A percentile compares a stretch with the other conserved stretches of the same genome.
Conservation (phyloP, 2,797 vertebrate genomes). For the Spinus pinus region DNA sequence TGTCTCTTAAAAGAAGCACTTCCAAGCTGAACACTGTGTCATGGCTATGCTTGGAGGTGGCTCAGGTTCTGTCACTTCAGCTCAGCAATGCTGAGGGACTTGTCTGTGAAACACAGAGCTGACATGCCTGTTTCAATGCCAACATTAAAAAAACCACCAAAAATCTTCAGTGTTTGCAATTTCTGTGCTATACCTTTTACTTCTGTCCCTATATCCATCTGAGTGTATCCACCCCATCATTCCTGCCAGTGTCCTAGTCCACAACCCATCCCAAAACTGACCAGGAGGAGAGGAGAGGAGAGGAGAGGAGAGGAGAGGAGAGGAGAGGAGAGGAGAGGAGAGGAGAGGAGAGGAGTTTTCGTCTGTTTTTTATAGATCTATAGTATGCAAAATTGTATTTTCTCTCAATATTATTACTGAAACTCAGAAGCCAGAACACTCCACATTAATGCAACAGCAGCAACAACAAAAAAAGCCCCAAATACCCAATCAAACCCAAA, state of each 20-base stretch:
- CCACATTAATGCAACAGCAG: background rate
- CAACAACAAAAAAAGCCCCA: too few relatives aligned
- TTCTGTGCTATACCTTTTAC: background rate
- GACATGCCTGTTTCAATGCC: accelerated
- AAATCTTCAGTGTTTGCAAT: background rate
- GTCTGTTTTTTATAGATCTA: background rate
- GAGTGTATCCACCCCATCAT: background rate
- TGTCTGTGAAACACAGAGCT: background rate
- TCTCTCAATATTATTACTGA: background rate
- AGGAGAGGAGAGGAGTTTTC: background rate
- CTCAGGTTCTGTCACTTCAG: background rate
- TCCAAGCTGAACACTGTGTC: background rate
- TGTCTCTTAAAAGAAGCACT: background rate
- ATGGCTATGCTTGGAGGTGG: background rate
- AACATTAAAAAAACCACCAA: background rate
- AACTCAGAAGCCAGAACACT: background rate
- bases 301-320: background rate
- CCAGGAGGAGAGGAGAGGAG: background rate
- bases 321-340: background rate
- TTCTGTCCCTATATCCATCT: background rate
- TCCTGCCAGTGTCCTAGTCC: background rate
- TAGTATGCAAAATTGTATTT: background rate
- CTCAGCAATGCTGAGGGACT: background rate
- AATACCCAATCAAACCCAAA: background rate
- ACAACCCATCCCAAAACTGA: background rate